phyloP scores from a whole-genome alignment of 2,797 vertebrate genomes.

The Trachurus trachurus region DNA sequence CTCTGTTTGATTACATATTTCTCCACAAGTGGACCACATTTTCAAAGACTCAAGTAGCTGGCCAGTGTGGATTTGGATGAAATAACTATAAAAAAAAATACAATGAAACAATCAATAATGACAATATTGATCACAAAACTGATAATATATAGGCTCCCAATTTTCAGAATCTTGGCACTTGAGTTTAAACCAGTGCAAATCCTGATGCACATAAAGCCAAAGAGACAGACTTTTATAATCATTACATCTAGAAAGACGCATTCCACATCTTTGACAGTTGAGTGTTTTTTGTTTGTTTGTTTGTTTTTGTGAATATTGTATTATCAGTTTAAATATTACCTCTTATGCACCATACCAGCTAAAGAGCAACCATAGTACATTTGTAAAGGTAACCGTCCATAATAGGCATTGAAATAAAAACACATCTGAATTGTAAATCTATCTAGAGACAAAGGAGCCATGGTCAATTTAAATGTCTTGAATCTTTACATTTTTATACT shows the following conservation, averaged over 20 bases:
- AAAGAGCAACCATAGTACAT: neutral
- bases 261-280: no score
- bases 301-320: no score
- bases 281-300: no score
- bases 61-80: constrained; percentile 10
- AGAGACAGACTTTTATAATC: neutral
- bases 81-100: neutral
- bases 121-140: neutral
- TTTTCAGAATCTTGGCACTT: neutral
- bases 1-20: constrained; percentile 68
- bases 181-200: neutral
- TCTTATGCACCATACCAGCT: neutral
- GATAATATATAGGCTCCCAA: neutral
- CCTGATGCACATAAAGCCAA: neutral
- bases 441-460: neutral
- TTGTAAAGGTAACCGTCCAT: neutral
- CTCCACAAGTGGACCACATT: constrained; percentile 52
- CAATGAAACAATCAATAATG: neutral
- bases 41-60: constrained; percentile 50
- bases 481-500: no score
- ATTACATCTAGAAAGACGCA: neutral
- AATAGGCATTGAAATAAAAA: neutral
- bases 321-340: neutral
- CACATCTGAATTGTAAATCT: neutral
- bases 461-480: no score